Evolutionary conservation across 1,140 invertebrate species (phyloP).

Genomic region (Diplogasteroides magnus): DNA sequence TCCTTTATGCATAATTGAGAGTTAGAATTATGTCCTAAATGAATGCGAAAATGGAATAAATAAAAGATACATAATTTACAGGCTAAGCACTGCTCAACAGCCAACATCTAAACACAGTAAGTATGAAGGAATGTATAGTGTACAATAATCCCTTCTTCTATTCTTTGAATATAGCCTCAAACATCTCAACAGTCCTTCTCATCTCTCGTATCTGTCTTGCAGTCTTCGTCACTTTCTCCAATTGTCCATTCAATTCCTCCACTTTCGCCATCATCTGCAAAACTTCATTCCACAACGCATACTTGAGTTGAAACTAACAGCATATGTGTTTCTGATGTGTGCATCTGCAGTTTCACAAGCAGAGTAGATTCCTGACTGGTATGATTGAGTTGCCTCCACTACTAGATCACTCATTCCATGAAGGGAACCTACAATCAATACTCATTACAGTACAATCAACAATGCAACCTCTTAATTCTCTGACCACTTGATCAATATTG

Average conservation of each 20-base stretch:
- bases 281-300: too few species aligned
- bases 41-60: not conserved
- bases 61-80: too few species aligned
- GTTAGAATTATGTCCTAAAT: not conserved
- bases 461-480: constrained; percentile 13
- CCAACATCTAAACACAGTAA: constrained; percentile 10
- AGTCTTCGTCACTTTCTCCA: constrained; percentile 18
- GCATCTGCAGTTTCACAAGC: constrained; percentile 30
- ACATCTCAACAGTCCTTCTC: not conserved
- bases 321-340: constrained; percentile 29
- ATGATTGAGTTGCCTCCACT: constrained; percentile 28
- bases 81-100: not conserved
- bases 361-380: constrained; percentile 24
- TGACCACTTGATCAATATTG: constrained; percentile 19
- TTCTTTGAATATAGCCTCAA: constrained; percentile 13
- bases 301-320: constrained; percentile 5
- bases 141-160: constrained; percentile 26
- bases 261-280: constrained; percentile 35
- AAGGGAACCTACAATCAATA: constrained; percentile 18
- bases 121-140: constrained; percentile 28
- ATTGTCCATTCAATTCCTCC: constrained; percentile 25
- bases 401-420: constrained; percentile 32
- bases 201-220: constrained; percentile 24
- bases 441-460: not conserved
- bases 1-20: too few species aligned